Evolutionary conservation across 1,140 invertebrate species (phyloP), one percentile per base, ranked within the genome.

Genomic region (Globodera ellingtonae): DNA sequence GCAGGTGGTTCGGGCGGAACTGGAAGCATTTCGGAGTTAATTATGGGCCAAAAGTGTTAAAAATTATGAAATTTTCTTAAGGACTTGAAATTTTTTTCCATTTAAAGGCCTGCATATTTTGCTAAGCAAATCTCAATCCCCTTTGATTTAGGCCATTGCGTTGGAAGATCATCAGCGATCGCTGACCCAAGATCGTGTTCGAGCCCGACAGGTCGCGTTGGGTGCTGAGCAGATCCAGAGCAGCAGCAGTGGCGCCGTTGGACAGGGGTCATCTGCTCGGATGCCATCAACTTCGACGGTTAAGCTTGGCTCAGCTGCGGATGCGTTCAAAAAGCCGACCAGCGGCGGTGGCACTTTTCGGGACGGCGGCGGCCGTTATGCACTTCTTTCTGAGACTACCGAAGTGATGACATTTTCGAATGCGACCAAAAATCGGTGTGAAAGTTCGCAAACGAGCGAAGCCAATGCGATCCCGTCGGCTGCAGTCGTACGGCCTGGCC

Each of bases 211-310:
- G 24, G 21, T 81, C 18, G n/a, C 70, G 15, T 46, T 72, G 48
- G 80, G 80, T 7, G 80, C 80, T 48, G 80, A 81, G 65, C n/a
- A 47, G 13, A 65, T 81, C 52, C 59, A 52, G 8, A 71, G 79
- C 48, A 78, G 52, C 65, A 15, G 5, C 18, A n/a, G 21, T 75
- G 18, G 24, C 35, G n/a, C 18, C 50, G 10, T 13, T 52, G 50
- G 50, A 13, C 50, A 5, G 10, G 10, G 7, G 7, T 13, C 50
- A 52, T 52, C 7, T 13, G 10, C 10, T 18, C 75, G 24, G 73
- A 35, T 35, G 6, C 78, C 50, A 78, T 21, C 24, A 73, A 44
- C 6, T 48, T 46, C 21, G 46, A 5, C 7, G 13, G 48, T 77
- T 13, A 21, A 67, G 46, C 24, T 48, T 7, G 67, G 24, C n/a